These are phyloP conservation scores for Cerastis leucographa DNA, from an alignment of 2,888 invertebrate species.

Conservation along the genomic window DNA sequence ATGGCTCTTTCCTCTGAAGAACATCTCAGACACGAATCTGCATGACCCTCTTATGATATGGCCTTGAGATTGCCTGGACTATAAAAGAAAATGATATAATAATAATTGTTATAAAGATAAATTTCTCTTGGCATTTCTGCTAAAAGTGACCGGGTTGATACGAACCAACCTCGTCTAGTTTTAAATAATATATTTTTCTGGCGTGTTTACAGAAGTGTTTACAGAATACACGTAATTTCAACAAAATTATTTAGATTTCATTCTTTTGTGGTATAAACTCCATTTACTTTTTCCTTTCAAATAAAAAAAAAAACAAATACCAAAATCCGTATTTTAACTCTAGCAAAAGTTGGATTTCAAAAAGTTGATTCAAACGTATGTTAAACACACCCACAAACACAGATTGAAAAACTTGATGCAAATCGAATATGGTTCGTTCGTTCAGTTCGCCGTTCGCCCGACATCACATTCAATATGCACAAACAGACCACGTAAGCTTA, in stretches of 20 bases:
- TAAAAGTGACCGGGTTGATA: not conserved
- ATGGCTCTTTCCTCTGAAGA: not conserved
- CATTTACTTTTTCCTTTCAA: not conserved
- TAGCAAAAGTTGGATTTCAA: slow-evolving; percentile 11
- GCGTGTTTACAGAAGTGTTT: not conserved
- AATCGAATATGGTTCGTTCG: slow-evolving; percentile 39
- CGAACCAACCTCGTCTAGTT: not conserved
- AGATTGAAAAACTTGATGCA: slow-evolving; percentile 30
- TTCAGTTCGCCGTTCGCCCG: not conserved
- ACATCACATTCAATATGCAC: slow-evolving; percentile 49
- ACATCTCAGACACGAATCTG: not conserved
- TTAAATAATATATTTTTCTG: not conserved
- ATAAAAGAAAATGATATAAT: not conserved
- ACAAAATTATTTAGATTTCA: not conserved
- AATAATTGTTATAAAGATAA: too few species aligned
- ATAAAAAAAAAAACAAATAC: not conserved
- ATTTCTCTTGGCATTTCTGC: not conserved
- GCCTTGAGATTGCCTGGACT: not conserved
- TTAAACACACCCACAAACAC: slow-evolving; percentile 19
- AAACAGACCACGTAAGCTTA: slow-evolving; percentile 35
- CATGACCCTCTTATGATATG: not conserved
- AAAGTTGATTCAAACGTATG: slow-evolving; percentile 38
- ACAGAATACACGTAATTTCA: not conserved
- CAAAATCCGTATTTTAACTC: not conserved
- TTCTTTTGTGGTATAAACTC: too few species aligned